These are phyloP conservation scores for Erannis defoliaria DNA, from an alignment of 2,888 invertebrate species.

Conservation along the genomic window DNA sequence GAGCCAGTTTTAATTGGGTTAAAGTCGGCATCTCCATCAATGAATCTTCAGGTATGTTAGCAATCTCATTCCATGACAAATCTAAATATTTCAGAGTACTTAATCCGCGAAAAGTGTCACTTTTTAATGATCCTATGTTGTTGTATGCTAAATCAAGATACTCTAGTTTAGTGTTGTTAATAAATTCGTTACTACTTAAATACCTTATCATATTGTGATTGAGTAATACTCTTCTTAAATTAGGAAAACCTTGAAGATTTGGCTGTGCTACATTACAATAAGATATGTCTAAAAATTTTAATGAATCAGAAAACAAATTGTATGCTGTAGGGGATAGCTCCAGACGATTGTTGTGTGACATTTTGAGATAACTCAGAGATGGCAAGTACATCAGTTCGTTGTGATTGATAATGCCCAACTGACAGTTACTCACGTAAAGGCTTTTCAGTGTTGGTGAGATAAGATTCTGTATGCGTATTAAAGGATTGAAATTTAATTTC, in stretches of 20 bases:
- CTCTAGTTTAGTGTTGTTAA: slow-evolving; percentile 87
- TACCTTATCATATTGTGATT: slow-evolving; percentile 88
- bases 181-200: slow-evolving; percentile 87
- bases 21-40: slow-evolving; percentile 88
- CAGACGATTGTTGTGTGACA: slow-evolving; percentile 88
- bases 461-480: slow-evolving; percentile 76
- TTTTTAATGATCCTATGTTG: slow-evolving; percentile 87
- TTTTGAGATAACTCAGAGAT: slow-evolving; percentile 85
- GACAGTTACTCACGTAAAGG: slow-evolving; percentile 87
- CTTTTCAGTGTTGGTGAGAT: slow-evolving; percentile 82
- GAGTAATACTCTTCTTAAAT: slow-evolving; percentile 85
- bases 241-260: slow-evolving; percentile 88
- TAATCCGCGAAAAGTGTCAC: slow-evolving; percentile 87
- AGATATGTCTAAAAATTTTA: slow-evolving; percentile 87
- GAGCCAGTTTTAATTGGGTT: slow-evolving; percentile 87
- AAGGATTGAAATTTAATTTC: slow-evolving; percentile 83
- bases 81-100: slow-evolving; percentile 87
- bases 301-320: slow-evolving; percentile 79
- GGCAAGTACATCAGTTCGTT: slow-evolving; percentile 87
- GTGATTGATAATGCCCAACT: slow-evolving; percentile 79
- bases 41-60: slow-evolving; percentile 84
- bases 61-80: slow-evolving; percentile 90
- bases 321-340: slow-evolving; percentile 75
- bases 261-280: slow-evolving; percentile 87
- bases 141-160: slow-evolving; percentile 89